These are phyloP conservation scores for Rosalia funebris DNA, from an alignment of 2,888 invertebrate genomes.

Conservation along the genomic window DNA sequence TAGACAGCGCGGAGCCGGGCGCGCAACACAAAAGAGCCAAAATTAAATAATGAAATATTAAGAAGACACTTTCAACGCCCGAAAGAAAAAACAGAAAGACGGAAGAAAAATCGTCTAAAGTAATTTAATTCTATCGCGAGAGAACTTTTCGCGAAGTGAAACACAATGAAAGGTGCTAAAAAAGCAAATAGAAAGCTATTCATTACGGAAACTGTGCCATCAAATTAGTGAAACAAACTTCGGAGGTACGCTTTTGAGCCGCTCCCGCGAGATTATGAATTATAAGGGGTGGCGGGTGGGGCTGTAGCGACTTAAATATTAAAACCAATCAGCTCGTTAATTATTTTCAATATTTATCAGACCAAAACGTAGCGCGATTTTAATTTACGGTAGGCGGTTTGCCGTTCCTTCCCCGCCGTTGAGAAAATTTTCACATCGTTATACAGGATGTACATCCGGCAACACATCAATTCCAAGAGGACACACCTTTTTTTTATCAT, in stretches of 20 bases:
- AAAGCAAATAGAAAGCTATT: slow-evolving; percentile 21
- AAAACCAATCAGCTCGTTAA: slow-evolving; percentile 18
- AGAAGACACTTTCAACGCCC: slow-evolving; percentile 16
- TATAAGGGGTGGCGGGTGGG: not conserved
- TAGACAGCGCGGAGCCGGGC: not conserved
- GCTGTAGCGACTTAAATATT: slow-evolving; percentile 10
- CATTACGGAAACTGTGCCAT: slow-evolving; percentile 18
- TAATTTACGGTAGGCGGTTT: not conserved
- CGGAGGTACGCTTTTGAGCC: not conserved
- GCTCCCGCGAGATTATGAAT: slow-evolving; percentile 13
- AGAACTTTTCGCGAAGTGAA: slow-evolving; percentile 5
- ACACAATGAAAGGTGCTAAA: not conserved
- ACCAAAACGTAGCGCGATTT: not conserved
- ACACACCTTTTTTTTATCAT: too few species aligned
- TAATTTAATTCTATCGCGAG: slow-evolving; percentile 32
- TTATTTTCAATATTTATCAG: slow-evolving; percentile 14
- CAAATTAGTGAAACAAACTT: slow-evolving; percentile 19
- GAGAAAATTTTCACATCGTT: too few species aligned
- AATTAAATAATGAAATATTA: slow-evolving; percentile 37
- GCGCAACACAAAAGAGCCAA: slow-evolving; percentile 27
- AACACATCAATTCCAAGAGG: too few species aligned
- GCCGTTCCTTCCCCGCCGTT: not conserved
- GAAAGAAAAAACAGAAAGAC: slow-evolving; percentile 23
- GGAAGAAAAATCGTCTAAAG: slow-evolving; percentile 23
- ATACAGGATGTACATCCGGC: too few species aligned